These are phyloP conservation scores for Cephus nigrinus DNA, from an alignment of 2,888 invertebrate species.

Conservation along the genomic window DNA sequence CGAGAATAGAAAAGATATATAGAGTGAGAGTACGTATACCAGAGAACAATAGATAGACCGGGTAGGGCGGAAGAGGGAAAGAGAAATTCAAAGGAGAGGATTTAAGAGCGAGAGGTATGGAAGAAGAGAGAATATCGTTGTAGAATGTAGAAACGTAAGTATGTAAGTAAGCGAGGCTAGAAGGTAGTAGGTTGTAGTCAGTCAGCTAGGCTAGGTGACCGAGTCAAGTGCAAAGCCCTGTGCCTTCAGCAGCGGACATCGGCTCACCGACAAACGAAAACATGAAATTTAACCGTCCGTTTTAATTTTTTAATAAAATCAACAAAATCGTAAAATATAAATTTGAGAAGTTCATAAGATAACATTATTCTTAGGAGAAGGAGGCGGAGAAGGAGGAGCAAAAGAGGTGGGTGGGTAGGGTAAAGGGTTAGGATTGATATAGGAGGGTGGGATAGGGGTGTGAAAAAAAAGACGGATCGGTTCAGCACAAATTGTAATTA, in stretches of 20 bases:
- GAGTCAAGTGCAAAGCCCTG: slow-evolving; percentile 67
- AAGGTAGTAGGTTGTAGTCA: slow-evolving; percentile 28
- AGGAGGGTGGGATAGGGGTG: no score
- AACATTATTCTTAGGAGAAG: slow-evolving; percentile 35
- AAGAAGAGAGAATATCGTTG: slow-evolving; percentile 23
- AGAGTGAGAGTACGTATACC: slow-evolving; percentile 2
- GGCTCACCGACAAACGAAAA: slow-evolving; percentile 62
- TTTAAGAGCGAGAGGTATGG: slow-evolving; percentile 12
- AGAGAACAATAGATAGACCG: slow-evolving; percentile 12
- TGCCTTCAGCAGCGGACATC: slow-evolving; percentile 67
- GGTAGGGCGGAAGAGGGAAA: slow-evolving; percentile 3
- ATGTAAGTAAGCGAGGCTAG: slow-evolving; percentile 33
- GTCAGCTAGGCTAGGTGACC: slow-evolving; percentile 65
- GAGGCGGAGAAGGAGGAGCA: background rate
- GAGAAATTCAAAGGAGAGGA: slow-evolving; percentile 4
- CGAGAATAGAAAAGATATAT: slow-evolving; percentile 10
- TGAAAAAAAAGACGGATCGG: background rate
- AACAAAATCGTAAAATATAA: slow-evolving; percentile 50
- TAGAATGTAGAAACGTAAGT: slow-evolving; percentile 44
- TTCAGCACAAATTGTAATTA: background rate
- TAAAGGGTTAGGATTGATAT: no score
- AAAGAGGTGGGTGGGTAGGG: background rate
- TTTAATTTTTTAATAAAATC: slow-evolving; percentile 62
- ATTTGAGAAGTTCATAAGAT: slow-evolving; percentile 48
- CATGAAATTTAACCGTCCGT: slow-evolving; percentile 64